Evolutionary conservation across 1,140 invertebrate genomes (phyloP).

Genomic region (Littorina saxatilis): DNA sequence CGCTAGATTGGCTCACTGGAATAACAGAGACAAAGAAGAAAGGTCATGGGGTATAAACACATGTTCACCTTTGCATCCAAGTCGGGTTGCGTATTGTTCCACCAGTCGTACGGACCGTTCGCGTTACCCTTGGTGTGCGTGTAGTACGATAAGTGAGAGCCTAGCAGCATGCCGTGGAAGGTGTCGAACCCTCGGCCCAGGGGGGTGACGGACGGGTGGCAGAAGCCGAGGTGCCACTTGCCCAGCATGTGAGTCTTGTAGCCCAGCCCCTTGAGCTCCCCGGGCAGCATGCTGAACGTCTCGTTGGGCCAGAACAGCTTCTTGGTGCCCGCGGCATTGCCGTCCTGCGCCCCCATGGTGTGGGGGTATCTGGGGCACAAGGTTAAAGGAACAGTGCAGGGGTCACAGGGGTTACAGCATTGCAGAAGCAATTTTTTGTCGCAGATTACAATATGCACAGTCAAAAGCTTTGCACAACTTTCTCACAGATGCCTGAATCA

Average conservation of each 20-base stretch:
- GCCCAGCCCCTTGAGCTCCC: constrained; percentile 60
- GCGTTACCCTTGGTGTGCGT: background rate
- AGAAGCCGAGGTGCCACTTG: constrained; percentile 75
- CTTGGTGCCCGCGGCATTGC: background rate
- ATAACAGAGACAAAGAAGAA: too few species aligned
- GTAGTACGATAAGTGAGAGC: background rate
- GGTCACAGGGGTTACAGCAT: too few species aligned
- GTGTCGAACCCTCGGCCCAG: constrained; percentile 73
- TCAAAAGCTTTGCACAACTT: too few species aligned
- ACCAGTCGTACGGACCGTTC: constrained; percentile 4
- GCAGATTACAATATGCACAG: too few species aligned
- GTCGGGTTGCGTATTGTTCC: background rate
- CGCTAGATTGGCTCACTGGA: too few species aligned
- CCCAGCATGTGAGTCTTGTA: constrained; percentile 73
- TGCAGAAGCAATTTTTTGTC: too few species aligned
- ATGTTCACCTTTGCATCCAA: background rate
- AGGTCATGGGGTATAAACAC: too few species aligned
- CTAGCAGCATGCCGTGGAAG: constrained; percentile 62
- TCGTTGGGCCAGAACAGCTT: background rate
- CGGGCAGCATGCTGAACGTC: constrained; percentile 74
- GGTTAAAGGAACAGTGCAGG: too few species aligned
- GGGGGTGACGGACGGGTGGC: too few species aligned
- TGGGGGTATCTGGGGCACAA: constrained; percentile 26
- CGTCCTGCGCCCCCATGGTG: background rate
- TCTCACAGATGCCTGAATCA: too few species aligned